Percentiles rank a stretch among this genome's conserved stretches.
Conservation (phyloP, 2,888 invertebrate genomes). For the Acanthosepion pharaonis region DNA sequence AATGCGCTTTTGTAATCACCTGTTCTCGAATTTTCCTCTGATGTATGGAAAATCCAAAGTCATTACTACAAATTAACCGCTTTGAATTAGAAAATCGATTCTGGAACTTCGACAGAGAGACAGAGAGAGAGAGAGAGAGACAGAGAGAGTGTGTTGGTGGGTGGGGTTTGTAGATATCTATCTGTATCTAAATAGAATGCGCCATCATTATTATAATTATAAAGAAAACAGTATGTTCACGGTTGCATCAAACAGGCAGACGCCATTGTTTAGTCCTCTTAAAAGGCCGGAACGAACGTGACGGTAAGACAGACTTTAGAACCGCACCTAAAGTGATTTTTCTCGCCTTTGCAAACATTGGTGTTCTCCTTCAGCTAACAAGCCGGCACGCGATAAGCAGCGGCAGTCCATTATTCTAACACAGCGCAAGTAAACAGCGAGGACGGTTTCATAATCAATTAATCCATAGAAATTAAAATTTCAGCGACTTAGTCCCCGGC, state of each 20-base stretch:
- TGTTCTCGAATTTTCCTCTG: no score
- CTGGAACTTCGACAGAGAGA: no score
- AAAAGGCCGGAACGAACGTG: not conserved
- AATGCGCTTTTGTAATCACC: no score
- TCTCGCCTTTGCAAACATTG: not conserved
- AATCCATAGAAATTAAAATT: slow-evolving; percentile 42
- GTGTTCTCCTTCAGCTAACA: not conserved
- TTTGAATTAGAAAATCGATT: no score
- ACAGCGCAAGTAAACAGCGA: slow-evolving; percentile 33
- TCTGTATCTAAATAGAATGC: no score
- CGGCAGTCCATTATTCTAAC: not conserved
- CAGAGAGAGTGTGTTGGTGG: no score
- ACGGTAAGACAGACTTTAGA: not conserved
- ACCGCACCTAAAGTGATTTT: slow-evolving; percentile 20
- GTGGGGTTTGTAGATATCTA: no score
- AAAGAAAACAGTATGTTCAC: not conserved
- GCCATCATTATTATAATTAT: not conserved
- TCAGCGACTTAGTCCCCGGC: slow-evolving; percentile 25
- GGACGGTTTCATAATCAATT: slow-evolving; percentile 43
- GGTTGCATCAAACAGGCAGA: not conserved
- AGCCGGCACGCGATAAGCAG: slow-evolving; percentile 33
- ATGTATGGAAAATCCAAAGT: no score
- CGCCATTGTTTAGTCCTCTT: not conserved
- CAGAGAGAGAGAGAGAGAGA: no score
- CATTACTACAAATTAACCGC: no score